Base-by-base conservation (phyloP, 2,797 vertebrate genomes). In the Mycteria americana region DNA sequence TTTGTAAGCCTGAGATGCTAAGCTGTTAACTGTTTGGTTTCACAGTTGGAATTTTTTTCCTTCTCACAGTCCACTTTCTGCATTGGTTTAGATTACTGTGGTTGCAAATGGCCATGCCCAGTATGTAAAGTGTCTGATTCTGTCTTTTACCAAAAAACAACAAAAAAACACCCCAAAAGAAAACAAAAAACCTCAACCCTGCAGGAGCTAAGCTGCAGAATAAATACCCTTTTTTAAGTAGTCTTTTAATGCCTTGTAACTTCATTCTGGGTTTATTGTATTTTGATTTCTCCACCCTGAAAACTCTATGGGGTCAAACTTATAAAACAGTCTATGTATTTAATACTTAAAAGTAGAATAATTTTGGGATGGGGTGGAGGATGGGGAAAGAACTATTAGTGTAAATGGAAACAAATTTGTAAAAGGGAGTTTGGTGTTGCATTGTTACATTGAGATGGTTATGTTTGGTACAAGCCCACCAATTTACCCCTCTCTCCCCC, bases 161-260 rank as follows among this genome's bases (percentile, higher is more conserved):
- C 1, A 18, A 31, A 45, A 46, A 10, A 2, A 1, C 7, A n/a
- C 18, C 30, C 6, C 16, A 25, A 46, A 63, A 8, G 8, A 53
- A 60, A 82, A 69, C 7, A 28, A 73, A 75, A 25, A 37, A 1
- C 2, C 4, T 11, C 25, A 70, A 11, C 4, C 5, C 10, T 56
- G 19, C 9, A 74, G n/a, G 13, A 53, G 15, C 27, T 63, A 43
- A 46, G 13, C 4, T 78, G 27, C 11, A n/a, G n/a, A 65, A 18
- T 65, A 51, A 37, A n/a, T 43, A 28, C 45, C 16, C 28, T 54
- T 59, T 63, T 68, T 13, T 1, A 63, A 63, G 6, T n/a, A 3
- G 5, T 64, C 22, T 39, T 68, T 63, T 50, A 68, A 45, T 89
- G 31, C 18, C 24, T 73, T 85, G 7, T 60, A 62, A 22, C 14